phyloP scores from a whole-genome alignment of 92 coral and sea anemone species.

The Palythoa heliodiscus region DNA sequence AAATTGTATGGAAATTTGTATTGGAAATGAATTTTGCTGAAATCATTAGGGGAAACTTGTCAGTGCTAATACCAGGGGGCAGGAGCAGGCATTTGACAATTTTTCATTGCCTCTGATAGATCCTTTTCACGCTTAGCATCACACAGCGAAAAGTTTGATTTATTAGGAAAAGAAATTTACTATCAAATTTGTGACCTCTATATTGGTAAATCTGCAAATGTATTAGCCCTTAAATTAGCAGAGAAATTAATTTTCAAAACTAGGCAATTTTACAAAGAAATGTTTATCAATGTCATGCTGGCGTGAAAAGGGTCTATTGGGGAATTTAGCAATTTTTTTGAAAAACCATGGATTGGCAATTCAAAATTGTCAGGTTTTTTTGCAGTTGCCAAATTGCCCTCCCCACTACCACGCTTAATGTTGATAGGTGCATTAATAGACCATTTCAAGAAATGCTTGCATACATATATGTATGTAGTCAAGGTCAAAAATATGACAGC shows the following conservation, averaged over 20 bases:
- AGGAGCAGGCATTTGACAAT: background rate
- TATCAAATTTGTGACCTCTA: no score
- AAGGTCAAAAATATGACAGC: background rate
- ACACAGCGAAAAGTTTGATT: no score
- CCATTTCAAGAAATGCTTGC: slow-evolving; percentile 4
- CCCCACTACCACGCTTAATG: background rate
- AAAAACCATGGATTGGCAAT: background rate
- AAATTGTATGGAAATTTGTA: slow-evolving; percentile 23
- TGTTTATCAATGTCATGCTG: no score
- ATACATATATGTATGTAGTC: background rate
- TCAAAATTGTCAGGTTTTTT: background rate
- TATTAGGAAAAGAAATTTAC: no score
- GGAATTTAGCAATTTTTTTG: background rate
- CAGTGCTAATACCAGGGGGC: background rate
- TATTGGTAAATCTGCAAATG: no score
- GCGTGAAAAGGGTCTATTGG: no score
- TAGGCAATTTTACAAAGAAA: no score
- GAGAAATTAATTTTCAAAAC: no score
- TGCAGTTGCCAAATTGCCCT: background rate
- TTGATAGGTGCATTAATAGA: slow-evolving; percentile 1
- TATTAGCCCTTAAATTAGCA: no score
- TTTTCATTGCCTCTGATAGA: background rate
- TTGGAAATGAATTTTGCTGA: slow-evolving; percentile 39
- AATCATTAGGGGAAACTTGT: slow-evolving; percentile 17
- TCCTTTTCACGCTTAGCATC: no score